Evolutionary conservation across 2,797 vertebrate genomes (phyloP).

Genomic region (Loris lydekkerianus): DNA sequence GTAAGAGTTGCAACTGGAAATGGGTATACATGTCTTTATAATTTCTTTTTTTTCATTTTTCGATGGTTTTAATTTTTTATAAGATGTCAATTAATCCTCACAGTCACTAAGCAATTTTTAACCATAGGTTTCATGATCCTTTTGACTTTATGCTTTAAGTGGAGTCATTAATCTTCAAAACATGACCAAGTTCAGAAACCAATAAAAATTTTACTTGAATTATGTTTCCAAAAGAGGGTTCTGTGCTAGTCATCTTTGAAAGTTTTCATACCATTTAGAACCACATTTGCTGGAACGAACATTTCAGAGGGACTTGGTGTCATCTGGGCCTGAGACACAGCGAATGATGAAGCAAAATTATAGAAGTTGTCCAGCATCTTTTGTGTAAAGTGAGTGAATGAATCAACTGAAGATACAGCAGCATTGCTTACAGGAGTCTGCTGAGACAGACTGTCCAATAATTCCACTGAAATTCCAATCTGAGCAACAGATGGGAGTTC

Average conservation of each 20-base stretch:
- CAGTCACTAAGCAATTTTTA: constrained; percentile 66
- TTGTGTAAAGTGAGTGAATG: constrained; percentile 92
- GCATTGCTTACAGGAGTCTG: too few relatives aligned
- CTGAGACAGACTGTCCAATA: too few relatives aligned
- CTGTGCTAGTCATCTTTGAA: constrained; percentile 95
- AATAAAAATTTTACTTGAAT: constrained; percentile 78
- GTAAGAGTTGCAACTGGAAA: background rate
- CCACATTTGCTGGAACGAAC: constrained; percentile 95
- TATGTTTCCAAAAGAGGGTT: constrained; percentile 98
- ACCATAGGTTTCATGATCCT: constrained; percentile 77
- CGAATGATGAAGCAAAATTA: constrained; percentile 96
- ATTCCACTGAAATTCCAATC: too few relatives aligned
- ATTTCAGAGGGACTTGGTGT: constrained; percentile 95
- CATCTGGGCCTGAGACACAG: constrained; percentile 97
- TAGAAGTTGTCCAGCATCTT: constrained; percentile 98
- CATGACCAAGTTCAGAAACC: constrained; percentile 67
- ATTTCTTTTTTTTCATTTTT: constrained; percentile 70
- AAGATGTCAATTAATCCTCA: constrained; percentile 85
- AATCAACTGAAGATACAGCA: too few relatives aligned
- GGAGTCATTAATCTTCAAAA: constrained; percentile 71
- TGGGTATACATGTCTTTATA: background rate
- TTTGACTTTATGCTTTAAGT: constrained; percentile 69
- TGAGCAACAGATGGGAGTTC: too few relatives aligned
- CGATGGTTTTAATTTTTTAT: constrained; percentile 86
- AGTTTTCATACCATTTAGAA: constrained; percentile 97